Percentiles rank a stretch among this genome's conserved stretches.
These are phyloP conservation scores for Planococcus citri DNA, from an alignment of 1,140 invertebrate genomes.

Conservation along the genomic window DNA sequence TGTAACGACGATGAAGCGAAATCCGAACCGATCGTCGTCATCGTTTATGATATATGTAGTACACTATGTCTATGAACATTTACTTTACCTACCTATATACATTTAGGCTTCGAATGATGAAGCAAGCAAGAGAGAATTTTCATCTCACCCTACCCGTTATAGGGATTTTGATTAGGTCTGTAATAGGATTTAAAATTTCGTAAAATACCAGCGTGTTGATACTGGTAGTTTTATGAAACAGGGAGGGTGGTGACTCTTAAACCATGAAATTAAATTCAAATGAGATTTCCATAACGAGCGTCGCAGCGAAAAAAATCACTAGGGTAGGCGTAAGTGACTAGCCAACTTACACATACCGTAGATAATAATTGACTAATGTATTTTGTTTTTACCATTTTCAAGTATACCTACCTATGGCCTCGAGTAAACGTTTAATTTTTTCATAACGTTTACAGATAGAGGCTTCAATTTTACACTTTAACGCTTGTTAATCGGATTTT, in stretches of 20 bases:
- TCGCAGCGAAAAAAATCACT: neutral
- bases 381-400: neutral
- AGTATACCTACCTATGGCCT: too few species aligned
- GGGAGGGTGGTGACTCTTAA: neutral
- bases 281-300: neutral
- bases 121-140: neutral
- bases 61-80: too few species aligned
- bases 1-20: too few species aligned
- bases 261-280: constrained; percentile 8
- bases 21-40: neutral
- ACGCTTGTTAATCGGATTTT: constrained; percentile 2
- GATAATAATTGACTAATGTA: neutral
- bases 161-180: neutral
- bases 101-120: neutral
- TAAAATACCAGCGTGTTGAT: neutral
- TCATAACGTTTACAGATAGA: neutral
- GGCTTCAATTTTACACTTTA: constrained; percentile 7
- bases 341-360: too few species aligned
- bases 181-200: constrained; percentile 6
- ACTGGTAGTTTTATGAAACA: neutral
- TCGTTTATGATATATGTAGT: neutral
- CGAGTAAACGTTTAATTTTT: neutral
- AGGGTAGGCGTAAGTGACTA: too few species aligned
- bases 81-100: too few species aligned
- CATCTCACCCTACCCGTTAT: neutral